Evolutionary conservation across 2,888 invertebrate species (phyloP), one percentile per base, ranked within the genome.

Genomic region (Brenthis hecate): DNA sequence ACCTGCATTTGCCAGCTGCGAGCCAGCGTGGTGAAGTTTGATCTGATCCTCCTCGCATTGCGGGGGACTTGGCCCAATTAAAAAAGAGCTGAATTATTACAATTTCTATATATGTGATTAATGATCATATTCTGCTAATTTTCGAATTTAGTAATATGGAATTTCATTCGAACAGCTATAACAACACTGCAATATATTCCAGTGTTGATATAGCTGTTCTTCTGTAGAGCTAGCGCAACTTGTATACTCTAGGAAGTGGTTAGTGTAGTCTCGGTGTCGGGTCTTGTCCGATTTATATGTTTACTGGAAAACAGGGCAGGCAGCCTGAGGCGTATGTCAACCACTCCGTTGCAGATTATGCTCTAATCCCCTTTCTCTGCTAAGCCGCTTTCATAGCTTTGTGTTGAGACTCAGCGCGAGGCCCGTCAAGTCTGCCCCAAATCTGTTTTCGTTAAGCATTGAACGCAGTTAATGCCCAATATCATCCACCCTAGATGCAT

Each of bases 341-440:
- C 86, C 87, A 85, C 85, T 85, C 82, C 82, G 79, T 79, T 83
- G 82, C 87, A 90, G 91, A 91, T 91, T 91, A 91, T 86, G 77
- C 82, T 78, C 80, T 91, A 90, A 91, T 89, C 90, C 90, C 88
- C 86, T 85, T 88, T 89, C 88, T 86, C 87, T 85, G 79, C 81
- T 91, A 87, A 91, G 90, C 91, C 84, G 87, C 88, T 90, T 91
- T 88, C 88, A 87, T 89, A 86, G 89, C 87, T 88, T 89, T 87
- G 88, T 86, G 84, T 84, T 81, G 85, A 85, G 85, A 85, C 84
- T 82, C 84, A 84, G 81, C 81, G 78, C 80, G 85, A 87, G 85
- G 85, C 86, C 87, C 82, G 84, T 89, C 91, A 90, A 91, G 85
- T 87, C 85, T 78, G 83, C 77, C 80, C 83, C 79, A 85, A 89